A percentile compares a stretch with the other conserved stretches of the same genome.
Conservation (phyloP, 2,888 invertebrate genomes). For the Drepanosiphum platanoidis region DNA sequence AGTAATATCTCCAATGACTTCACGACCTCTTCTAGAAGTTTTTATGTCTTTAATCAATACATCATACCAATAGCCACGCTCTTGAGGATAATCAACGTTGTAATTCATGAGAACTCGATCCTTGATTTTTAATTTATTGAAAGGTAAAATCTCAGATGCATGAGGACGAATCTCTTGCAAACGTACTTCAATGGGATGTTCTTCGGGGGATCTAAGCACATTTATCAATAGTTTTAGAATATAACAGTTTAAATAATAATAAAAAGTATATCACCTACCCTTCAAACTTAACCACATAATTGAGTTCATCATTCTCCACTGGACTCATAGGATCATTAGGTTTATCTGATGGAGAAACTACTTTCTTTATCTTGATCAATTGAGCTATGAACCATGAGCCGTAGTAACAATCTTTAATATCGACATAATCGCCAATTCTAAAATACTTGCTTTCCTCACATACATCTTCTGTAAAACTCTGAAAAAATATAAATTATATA, state of each 20-base stretch:
- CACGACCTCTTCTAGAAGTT: slow-evolving; percentile 67
- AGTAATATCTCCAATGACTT: slow-evolving; percentile 72
- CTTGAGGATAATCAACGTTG: slow-evolving; percentile 76
- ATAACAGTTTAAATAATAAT: neutral
- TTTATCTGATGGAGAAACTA: slow-evolving; percentile 1
- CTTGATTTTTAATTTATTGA: slow-evolving; percentile 72
- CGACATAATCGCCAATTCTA: slow-evolving; percentile 66
- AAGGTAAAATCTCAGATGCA: slow-evolving; percentile 71
- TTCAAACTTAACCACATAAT: slow-evolving; percentile 62
- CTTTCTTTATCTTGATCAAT: slow-evolving; percentile 63
- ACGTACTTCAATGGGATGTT: slow-evolving; percentile 57
- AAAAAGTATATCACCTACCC: slow-evolving; percentile 1
- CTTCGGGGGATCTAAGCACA: slow-evolving; percentile 64
- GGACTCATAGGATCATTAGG: slow-evolving; percentile 62
- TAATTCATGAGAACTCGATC: slow-evolving; percentile 79
- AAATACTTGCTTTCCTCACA: slow-evolving; percentile 36
- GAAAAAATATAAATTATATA: slow-evolving; percentile 5
- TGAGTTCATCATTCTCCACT: slow-evolving; percentile 67
- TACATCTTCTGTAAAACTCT: neutral
- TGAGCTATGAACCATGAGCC: slow-evolving; percentile 66
- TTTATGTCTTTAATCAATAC: slow-evolving; percentile 70
- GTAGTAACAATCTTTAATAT: slow-evolving; percentile 67
- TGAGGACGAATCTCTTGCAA: slow-evolving; percentile 75
- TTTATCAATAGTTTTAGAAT: neutral
- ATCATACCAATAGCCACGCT: slow-evolving; percentile 79